Evolutionary conservation across 2,113 vertebrate species (phyloP).

Genomic region (Salvelinus alpinus): DNA sequence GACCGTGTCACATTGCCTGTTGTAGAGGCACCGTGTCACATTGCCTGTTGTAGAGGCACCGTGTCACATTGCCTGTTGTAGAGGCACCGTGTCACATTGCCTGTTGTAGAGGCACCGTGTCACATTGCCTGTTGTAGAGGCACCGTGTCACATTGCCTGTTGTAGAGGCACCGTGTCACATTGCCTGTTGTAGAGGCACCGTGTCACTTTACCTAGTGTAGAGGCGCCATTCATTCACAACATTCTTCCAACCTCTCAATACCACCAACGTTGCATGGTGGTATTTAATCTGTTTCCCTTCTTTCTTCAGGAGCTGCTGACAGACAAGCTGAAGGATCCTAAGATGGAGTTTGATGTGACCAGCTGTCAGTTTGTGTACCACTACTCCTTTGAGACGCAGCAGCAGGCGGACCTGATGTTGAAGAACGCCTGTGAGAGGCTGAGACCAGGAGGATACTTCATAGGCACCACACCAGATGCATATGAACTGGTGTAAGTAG

Average conservation of each 20-base stretch:
- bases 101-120: too few relatives aligned
- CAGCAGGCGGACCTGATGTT: constrained; percentile 93
- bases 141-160: too few relatives aligned
- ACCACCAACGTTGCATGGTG: not conserved
- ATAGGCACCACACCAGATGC: constrained; percentile 97
- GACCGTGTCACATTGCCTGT: too few relatives aligned
- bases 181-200: too few relatives aligned
- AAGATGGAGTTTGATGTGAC: constrained; percentile 86
- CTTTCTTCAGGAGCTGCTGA: constrained; percentile 79
- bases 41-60: too few relatives aligned
- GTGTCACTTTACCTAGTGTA: too few relatives aligned
- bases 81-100: too few relatives aligned
- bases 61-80: too few relatives aligned
- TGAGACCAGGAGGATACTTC: constrained; percentile 91
- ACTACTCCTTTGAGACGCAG: constrained; percentile 93
- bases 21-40: too few relatives aligned
- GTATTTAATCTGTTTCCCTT: constrained; percentile 10
- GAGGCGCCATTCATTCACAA: not conserved
- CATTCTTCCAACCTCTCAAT: not conserved
- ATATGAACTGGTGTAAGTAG: constrained; percentile 88
- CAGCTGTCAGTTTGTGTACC: constrained; percentile 96
- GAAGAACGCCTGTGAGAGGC: constrained; percentile 90
- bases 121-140: too few relatives aligned
- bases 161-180: too few relatives aligned
- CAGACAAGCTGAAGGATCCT: constrained; percentile 78